Evolutionary conservation across 2,888 invertebrate species (phyloP), one percentile per base, ranked within the genome.

Genomic region (Coenonympha arcania): DNA sequence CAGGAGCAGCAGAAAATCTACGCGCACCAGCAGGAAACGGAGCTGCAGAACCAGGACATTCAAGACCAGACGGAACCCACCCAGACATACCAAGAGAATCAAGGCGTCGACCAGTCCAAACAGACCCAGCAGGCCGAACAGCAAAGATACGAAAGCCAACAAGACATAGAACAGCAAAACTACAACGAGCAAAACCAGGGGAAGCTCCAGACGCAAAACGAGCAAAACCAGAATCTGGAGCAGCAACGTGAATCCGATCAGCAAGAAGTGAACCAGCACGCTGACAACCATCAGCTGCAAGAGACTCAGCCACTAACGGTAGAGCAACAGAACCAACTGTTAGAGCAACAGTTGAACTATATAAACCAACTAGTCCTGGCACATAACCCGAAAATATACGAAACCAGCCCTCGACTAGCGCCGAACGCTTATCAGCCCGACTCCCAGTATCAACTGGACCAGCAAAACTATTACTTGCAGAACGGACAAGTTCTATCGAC

Each of bases 401-500:
- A 18, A 16, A 26, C 26, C 5, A 16, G 16, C n/a, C 40, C 8
- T 5, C 49, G 31, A 22, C 4, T 16, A 1, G 31, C 43, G 6
- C 43, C 30, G 6, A 36, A 39, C 8, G 8, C n/a, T 6, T 30
- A 56, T 55, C 61, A 59, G 49, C 46, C 43, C n/a, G n/a, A n/a
- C n/a, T n/a, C n/a, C n/a, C 54, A 37, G 9, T 18, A 53, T 6
- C 56, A 56, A 22, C 59, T 60, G 8, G 59, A 59, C 15, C 62
- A 59, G 37, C 55, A 55, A 20, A 20, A 9, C 6, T 16, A 34
- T 3, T 33, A 26, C 16, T 20, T 37, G 13, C 18, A 28, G 22
- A 5, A 59, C 55, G 18, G 13, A n/a, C 19, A 61, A 47, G 48
- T 58, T 58, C 52, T 57, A 11, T 51, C 62, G 57, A 58, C 67